phyloP scores from a whole-genome alignment of 2,888 invertebrate genomes.

The Agrotis segetum region DNA sequence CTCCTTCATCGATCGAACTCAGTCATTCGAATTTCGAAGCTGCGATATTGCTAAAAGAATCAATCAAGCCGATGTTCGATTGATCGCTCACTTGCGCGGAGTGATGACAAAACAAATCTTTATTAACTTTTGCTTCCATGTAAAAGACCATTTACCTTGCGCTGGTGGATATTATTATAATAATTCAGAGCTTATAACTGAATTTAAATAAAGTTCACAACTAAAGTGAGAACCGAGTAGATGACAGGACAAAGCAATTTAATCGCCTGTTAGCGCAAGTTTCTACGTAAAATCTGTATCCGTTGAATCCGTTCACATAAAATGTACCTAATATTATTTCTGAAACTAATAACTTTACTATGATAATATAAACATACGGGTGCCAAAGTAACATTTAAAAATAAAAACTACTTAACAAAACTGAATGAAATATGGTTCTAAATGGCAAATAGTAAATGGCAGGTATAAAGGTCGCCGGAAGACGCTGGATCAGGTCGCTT shows the following conservation, averaged over 20 bases:
- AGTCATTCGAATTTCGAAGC: too few relatives aligned
- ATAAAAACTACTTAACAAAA: background rate
- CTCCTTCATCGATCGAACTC: too few relatives aligned
- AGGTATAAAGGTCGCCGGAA: too few relatives aligned
- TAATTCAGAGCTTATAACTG: constrained; percentile 4
- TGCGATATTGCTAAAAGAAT: too few relatives aligned
- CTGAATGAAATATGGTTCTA: too few relatives aligned
- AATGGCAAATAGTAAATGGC: too few relatives aligned
- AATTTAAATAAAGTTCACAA: background rate
- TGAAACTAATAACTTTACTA: background rate
- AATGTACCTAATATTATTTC: background rate
- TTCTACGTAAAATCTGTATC: constrained; percentile 1
- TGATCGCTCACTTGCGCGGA: too few relatives aligned
- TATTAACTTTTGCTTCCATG: too few relatives aligned
- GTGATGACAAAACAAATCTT: too few relatives aligned
- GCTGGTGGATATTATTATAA: background rate
- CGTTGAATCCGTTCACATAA: background rate
- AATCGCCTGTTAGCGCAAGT: constrained; percentile 2
- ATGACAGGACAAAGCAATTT: constrained; percentile 24
- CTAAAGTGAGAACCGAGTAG: constrained; percentile 7
- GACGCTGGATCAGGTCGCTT: too few relatives aligned
- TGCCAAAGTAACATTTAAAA: background rate
- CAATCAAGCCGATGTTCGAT: too few relatives aligned
- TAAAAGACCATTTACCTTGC: too few relatives aligned
- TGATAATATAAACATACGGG: background rate